A percentile compares a stretch with the other conserved stretches of the same genome.
phyloP scores from a whole-genome alignment of 2,113 vertebrate genomes.

The Heterochromis multidens region DNA sequence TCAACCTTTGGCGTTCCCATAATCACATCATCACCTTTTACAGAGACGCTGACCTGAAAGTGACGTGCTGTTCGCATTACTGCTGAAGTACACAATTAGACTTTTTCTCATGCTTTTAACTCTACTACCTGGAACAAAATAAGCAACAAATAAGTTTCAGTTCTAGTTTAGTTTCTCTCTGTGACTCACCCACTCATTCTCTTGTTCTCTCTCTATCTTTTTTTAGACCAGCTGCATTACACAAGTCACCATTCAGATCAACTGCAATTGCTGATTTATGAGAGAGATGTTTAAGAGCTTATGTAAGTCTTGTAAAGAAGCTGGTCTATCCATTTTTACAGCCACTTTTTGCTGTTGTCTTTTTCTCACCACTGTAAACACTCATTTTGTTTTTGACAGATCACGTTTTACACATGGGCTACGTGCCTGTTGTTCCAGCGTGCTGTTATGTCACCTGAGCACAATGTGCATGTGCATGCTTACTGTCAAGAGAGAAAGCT shows the following conservation, averaged over 20 bases:
- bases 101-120: conserved; percentile 8
- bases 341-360: background rate
- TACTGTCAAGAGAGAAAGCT: background rate
- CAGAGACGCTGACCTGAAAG: background rate
- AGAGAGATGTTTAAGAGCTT: background rate
- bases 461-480: background rate
- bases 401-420: background rate
- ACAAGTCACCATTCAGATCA: background rate
- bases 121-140: conserved; percentile 15
- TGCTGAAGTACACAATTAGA: background rate
- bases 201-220: background rate
- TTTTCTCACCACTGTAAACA: background rate
- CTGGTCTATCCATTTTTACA: background rate
- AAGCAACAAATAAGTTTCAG: conserved; percentile 28
- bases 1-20: background rate
- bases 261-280: background rate
- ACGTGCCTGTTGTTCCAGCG: background rate
- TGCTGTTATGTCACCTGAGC: conserved; percentile 4
- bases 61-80: background rate
- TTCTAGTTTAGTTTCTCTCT: conserved; percentile 29
- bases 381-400: background rate
- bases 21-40: background rate
- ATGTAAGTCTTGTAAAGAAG: background rate
- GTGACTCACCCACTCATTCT: conserved; percentile 4
- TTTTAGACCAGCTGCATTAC: background rate